Percentiles rank a stretch among this genome's conserved stretches.
These are phyloP conservation scores for Drosophila ogumai DNA, from an alignment of 1,140 invertebrate genomes.

Conservation along the genomic window DNA sequence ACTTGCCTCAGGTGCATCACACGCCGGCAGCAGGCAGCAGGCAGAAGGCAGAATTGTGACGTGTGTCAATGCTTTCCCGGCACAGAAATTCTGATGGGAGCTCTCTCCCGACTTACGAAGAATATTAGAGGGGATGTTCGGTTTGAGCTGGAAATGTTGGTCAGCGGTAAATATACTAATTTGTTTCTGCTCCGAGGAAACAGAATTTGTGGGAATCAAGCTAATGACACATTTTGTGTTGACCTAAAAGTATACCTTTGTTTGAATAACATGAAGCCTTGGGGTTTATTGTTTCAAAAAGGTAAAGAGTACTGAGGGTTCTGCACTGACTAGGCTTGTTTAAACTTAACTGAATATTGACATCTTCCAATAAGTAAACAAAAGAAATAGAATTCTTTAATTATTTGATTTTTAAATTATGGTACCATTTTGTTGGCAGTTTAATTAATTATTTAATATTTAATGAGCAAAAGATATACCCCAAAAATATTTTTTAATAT, in stretches of 20 bases:
- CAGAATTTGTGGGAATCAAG: slow-evolving; percentile 5
- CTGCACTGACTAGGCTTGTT: not conserved
- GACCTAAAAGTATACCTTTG: slow-evolving; percentile 4
- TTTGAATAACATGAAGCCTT: slow-evolving; percentile 1
- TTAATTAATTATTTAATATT: no score
- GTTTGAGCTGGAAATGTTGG: slow-evolving; percentile 19
- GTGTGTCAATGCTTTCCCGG: slow-evolving; percentile 34
- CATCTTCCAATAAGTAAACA: no score
- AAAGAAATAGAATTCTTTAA: no score
- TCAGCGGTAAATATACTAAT: slow-evolving; percentile 34
- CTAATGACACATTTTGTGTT: slow-evolving; percentile 15
- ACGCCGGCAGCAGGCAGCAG: slow-evolving; percentile 22
- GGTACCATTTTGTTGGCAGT: not conserved
- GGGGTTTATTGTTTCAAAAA: not conserved
- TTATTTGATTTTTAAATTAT: not conserved
- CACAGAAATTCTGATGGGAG: slow-evolving; percentile 24
- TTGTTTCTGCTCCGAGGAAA: slow-evolving; percentile 5
- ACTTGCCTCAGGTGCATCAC: slow-evolving; percentile 43
- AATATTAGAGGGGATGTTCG: slow-evolving; percentile 10
- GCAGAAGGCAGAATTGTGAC: slow-evolving; percentile 32
- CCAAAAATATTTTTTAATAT: not conserved
- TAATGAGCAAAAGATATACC: not conserved
- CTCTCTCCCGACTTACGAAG: not conserved
- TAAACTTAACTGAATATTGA: no score
- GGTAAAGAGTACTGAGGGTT: not conserved